Evolutionary conservation across 2,797 vertebrate species (phyloP).

Genomic region (Xyrichtys novacula): DNA sequence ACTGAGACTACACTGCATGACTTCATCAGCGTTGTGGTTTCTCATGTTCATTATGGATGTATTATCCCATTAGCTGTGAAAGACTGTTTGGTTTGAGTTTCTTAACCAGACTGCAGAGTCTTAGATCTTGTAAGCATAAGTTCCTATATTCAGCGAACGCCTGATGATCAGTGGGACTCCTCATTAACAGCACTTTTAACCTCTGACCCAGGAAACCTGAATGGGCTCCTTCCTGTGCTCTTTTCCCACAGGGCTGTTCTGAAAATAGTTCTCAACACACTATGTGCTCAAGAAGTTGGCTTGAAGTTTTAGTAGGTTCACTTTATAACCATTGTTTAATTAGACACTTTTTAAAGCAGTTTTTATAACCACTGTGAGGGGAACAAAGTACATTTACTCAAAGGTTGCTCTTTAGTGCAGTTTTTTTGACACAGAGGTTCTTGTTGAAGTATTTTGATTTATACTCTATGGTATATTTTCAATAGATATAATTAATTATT

Average conservation of each 20-base stretch:
- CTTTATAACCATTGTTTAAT: background rate
- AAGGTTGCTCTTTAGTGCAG: too few species aligned
- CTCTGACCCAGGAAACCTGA: conserved; percentile 58
- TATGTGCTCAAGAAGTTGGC: background rate
- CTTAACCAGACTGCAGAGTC: conserved; percentile 22
- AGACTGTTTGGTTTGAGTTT: conserved; percentile 26
- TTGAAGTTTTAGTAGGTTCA: conserved; percentile 22
- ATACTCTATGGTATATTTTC: too few species aligned
- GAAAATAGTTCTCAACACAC: conserved; percentile 33
- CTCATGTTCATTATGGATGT: conserved; percentile 33
- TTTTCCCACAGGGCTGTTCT: conserved; percentile 49
- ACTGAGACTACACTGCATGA: conserved; percentile 28
- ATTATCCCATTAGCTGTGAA: conserved; percentile 35
- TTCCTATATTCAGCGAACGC: conserved; percentile 38
- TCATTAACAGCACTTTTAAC: conserved; percentile 47
- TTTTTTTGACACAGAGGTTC: too few species aligned
- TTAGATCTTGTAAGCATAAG: conserved; percentile 18
- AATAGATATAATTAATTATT: too few species aligned
- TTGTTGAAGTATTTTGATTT: too few species aligned
- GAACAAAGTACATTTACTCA: background rate
- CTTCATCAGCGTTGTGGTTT: conserved; percentile 55
- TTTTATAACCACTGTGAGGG: too few species aligned
- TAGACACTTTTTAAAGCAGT: background rate
- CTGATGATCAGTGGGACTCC: conserved; percentile 23
- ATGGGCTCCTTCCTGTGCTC: conserved; percentile 55